These are phyloP conservation scores for Tenthredo amoena DNA, from an alignment of 2,888 invertebrate genomes.

Conservation along the genomic window DNA sequence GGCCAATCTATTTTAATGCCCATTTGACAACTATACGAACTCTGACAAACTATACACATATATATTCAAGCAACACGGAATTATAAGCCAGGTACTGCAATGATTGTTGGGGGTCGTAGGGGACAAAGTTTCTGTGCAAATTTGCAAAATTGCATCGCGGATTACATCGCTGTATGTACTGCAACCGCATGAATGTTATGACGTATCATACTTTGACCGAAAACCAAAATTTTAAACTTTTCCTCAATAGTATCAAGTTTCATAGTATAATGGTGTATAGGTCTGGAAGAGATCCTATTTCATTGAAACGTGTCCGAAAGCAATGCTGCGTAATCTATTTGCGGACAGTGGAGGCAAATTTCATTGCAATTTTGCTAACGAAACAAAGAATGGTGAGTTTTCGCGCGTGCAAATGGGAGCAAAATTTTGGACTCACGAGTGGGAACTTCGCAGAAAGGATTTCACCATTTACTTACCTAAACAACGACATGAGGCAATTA, in stretches of 20 bases:
- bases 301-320: background rate
- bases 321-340: background rate
- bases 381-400: background rate
- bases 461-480: background rate
- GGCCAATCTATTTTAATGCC: constrained; percentile 44
- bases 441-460: background rate
- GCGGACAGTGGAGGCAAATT: background rate
- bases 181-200: background rate
- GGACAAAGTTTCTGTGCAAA: background rate
- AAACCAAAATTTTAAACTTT: background rate
- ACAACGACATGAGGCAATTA: constrained; percentile 4
- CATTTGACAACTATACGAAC: constrained; percentile 32
- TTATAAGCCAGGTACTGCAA: constrained; percentile 22
- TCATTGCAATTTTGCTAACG: background rate
- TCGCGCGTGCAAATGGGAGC: background rate
- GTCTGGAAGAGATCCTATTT: background rate
- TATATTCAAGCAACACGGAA: background rate
- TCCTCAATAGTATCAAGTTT: background rate
- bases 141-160: background rate
- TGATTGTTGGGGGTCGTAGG: background rate
- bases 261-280: background rate
- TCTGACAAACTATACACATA: constrained; percentile 30
- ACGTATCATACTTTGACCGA: background rate
- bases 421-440: background rate
- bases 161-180: background rate